A percentile compares a stretch with the other conserved stretches of the same genome.
These are phyloP conservation scores for Bufo gargarizans DNA, from an alignment of 2,113 vertebrate genomes.

Conservation along the genomic window DNA sequence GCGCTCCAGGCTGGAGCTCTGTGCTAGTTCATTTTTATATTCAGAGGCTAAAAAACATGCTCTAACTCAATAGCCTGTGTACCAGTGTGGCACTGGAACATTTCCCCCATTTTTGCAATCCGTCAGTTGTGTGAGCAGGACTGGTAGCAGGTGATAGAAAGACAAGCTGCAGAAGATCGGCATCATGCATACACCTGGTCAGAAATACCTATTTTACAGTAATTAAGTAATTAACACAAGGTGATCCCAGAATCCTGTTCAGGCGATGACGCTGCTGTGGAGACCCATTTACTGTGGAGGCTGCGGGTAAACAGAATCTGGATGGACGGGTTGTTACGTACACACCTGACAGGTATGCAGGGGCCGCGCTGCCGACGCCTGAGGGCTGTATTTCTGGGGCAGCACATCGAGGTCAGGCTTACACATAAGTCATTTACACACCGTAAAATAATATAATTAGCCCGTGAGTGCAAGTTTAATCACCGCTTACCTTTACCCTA, in stretches of 20 bases:
- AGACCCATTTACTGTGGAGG: not conserved
- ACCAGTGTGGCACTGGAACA: no score
- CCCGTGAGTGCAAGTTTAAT: not conserved
- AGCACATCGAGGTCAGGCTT: not conserved
- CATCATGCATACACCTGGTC: not conserved
- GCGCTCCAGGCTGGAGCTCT: not conserved
- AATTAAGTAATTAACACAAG: not conserved
- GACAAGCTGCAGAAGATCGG: no score
- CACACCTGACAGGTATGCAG: not conserved
- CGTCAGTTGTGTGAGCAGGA: no score
- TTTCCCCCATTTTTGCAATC: no score
- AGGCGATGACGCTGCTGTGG: not conserved
- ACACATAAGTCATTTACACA: not conserved
- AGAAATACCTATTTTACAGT: not conserved
- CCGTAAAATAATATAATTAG: not conserved
- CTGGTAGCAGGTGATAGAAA: no score
- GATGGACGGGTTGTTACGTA: not conserved
- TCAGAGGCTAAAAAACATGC: not conserved
- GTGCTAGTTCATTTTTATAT: not conserved
- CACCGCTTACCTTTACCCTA: slow-evolving; percentile 22
- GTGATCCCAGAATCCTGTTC: not conserved
- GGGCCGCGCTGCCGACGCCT: no score
- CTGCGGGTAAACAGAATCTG: not conserved
- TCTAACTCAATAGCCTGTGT: no score
- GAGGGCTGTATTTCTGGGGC: not conserved